Conservation (phyloP, 1,140 invertebrate genomes). For the Maniola jurtina region DNA sequence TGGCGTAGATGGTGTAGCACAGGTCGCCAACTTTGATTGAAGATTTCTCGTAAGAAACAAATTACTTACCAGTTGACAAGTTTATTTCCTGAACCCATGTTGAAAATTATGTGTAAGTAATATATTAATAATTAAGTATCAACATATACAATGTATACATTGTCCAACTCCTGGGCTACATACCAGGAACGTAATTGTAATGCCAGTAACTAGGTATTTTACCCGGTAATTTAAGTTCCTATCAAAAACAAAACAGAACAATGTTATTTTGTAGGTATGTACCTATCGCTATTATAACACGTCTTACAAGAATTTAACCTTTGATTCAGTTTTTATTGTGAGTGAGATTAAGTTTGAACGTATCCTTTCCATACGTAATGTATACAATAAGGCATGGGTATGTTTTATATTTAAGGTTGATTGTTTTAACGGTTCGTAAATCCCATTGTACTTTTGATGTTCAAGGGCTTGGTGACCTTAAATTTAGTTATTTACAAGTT, state of each 20-base stretch:
- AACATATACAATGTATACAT: too few relatives aligned
- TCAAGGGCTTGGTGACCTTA: constrained; percentile 24
- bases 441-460: constrained; percentile 23
- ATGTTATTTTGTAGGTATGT: constrained; percentile 4
- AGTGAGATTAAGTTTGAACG: constrained; percentile 17
- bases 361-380: constrained; percentile 28
- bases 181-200: too few relatives aligned
- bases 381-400: constrained; percentile 20
- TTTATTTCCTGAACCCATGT: too few relatives aligned
- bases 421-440: constrained; percentile 26
- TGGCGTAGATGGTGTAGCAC: too few relatives aligned
- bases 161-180: too few relatives aligned
- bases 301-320: constrained; percentile 25
- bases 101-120: too few relatives aligned
- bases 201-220: too few relatives aligned
- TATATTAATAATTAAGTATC: too few relatives aligned
- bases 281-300: constrained; percentile 4
- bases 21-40: too few relatives aligned
- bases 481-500: not conserved
- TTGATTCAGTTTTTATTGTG: constrained; percentile 27
- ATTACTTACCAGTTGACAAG: too few relatives aligned
- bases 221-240: too few relatives aligned
- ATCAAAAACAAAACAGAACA: not conserved
- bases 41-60: too few relatives aligned
- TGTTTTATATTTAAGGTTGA: constrained; percentile 17